These are phyloP conservation scores for Chymomyza fuscimana DNA, from an alignment of 2,888 invertebrate species.

Conservation along the genomic window DNA sequence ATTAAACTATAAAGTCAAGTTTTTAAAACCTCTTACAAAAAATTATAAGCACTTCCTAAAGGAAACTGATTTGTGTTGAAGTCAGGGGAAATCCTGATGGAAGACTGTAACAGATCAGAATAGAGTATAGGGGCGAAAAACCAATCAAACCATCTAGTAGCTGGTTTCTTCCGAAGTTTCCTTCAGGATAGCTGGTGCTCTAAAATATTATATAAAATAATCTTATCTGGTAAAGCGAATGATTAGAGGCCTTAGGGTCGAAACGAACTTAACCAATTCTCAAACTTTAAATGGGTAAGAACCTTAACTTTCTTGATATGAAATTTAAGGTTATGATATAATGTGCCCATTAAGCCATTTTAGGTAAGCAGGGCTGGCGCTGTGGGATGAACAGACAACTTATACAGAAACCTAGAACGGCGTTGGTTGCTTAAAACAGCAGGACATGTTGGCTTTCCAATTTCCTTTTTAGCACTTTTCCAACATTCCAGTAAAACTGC, in stretches of 20 bases:
- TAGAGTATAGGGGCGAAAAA: too few species aligned
- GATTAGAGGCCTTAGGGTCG: constrained; percentile 85
- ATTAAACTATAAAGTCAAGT: too few species aligned
- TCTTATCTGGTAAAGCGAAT: constrained; percentile 88
- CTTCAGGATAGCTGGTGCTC: too few species aligned
- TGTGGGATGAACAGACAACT: constrained; percentile 89
- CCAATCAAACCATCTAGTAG: too few species aligned
- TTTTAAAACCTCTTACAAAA: too few species aligned
- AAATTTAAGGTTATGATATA: constrained; percentile 81
- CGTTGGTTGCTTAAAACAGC: constrained; percentile 85
- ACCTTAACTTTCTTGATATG: constrained; percentile 83
- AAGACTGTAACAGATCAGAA: too few species aligned
- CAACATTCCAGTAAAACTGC: too few species aligned
- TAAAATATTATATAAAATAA: constrained; percentile 77
- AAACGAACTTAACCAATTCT: constrained; percentile 86
- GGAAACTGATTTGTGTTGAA: too few species aligned
- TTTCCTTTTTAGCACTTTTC: too few species aligned
- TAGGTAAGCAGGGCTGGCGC: constrained; percentile 87
- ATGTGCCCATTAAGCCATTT: constrained; percentile 80
- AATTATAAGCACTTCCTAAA: too few species aligned
- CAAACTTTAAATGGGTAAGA: constrained; percentile 89
- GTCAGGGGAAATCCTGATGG: too few species aligned
- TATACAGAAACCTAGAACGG: constrained; percentile 83
- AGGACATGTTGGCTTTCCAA: constrained; percentile 79
- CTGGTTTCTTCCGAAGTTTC: too few species aligned